phyloP scores from a whole-genome alignment of 1,140 invertebrate species.

The Rhizoglyphus robini region DNA sequence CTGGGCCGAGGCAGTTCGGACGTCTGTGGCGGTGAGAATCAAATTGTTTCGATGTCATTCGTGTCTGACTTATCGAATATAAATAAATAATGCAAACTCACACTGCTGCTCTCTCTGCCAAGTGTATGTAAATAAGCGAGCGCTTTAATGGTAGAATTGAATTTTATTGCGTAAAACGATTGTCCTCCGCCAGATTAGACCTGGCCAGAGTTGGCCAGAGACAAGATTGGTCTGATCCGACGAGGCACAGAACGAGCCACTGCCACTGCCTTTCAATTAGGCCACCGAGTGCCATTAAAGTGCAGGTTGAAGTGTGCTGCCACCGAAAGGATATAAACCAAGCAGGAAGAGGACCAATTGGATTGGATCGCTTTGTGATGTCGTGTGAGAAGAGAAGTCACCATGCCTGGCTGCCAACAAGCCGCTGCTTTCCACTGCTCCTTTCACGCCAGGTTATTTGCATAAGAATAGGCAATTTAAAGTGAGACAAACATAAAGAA shows the following conservation, averaged over 20 bases:
- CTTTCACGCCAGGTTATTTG: slow-evolving; percentile 15
- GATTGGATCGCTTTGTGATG: background rate
- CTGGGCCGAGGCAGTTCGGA: too few species aligned
- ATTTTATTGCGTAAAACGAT: background rate
- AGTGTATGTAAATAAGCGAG: slow-evolving; percentile 2
- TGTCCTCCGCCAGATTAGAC: background rate
- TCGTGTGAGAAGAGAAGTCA: background rate
- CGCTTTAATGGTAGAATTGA: background rate
- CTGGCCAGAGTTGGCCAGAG: too few species aligned
- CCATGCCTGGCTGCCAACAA: background rate
- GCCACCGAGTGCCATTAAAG: background rate
- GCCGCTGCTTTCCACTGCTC: background rate
- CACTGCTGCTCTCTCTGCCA: background rate
- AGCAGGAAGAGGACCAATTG: background rate
- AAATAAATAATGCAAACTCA: slow-evolving; percentile 14
- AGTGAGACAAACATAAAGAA: background rate
- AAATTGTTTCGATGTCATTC: slow-evolving; percentile 12
- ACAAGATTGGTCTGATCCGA: too few species aligned
- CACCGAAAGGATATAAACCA: background rate
- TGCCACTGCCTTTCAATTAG: slow-evolving; percentile 11
- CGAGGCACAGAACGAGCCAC: too few species aligned
- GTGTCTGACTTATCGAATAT: slow-evolving; percentile 4
- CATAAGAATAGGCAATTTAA: slow-evolving; percentile 16
- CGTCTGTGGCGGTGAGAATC: too few species aligned
- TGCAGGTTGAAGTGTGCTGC: background rate